Evolutionary conservation across 2,113 vertebrate species (phyloP), one percentile per base, ranked within the genome.

Genomic region (Pyrgilauda ruficollis): DNA sequence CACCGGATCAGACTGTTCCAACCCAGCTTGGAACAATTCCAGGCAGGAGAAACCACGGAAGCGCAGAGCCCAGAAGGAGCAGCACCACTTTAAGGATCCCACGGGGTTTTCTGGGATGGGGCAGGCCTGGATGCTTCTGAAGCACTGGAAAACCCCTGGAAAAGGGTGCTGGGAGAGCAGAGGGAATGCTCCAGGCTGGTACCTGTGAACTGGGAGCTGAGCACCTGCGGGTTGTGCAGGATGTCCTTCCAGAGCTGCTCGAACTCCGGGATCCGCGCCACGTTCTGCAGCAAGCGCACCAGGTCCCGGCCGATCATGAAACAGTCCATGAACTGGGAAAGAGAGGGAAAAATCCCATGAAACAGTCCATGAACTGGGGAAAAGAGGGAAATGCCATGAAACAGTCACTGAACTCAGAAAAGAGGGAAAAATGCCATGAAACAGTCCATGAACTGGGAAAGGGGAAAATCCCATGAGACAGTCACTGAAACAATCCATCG

Each of bases 201-300:
- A 99, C 99, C 99, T 91, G 99, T 99, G 97, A 99, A 99, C 97
- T 99, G 99, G 4, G 99, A 92, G 61, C 98, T 99, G 79, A 99
- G 98, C 37, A 97, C 98, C 91, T 99, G 99, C 0, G 99, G 99
- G 93, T 97, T 99, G 97, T 99, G 99, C 92, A 99, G 98, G 69
- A 99, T 98, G 96, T 99, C 99, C 96, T 96, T 99, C 99, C 99
- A 99, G 62, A 99, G 97, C 46, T 98, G 98, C 82, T 99, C 99
- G 64, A 99, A 99, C 95, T 99, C 99, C 1, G 99, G 99, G 88
- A 99, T 99, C 59, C 99, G 97, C 14, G 99, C 99, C 3, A 99
- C 99, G 28, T 99, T 99, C 95, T 99, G 99, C 84, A 99, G 98
- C 55, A 99, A 98, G 50, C 99, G 97, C 46, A 99, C 99, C 22